Base-by-base conservation (phyloP, 2,888 invertebrate species). In the Drosophila diplacantha region DNA sequence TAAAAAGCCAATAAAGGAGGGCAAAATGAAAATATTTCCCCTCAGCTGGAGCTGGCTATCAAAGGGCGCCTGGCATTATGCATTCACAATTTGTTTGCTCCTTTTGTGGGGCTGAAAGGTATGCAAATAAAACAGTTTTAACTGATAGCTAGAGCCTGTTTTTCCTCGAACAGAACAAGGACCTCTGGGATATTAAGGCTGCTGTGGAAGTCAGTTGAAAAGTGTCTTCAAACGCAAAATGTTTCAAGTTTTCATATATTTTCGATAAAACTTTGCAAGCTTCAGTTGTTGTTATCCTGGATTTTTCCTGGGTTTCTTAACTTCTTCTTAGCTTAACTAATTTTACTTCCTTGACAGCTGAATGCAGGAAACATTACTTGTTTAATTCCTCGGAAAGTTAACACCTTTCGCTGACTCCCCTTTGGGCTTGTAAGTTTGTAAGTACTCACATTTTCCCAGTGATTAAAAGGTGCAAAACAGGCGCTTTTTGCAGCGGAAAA, bases 1-100 rank as follows among this genome's bases (percentile, higher is more conserved):
- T 47, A 41, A 57, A 60, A 61, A 35, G 60, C 60, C 60, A 61
- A 61, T 61, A 58, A 61, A 50, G 58, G 29, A 7, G 34, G 41
- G 49, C n/a, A 43, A 58, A 60, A 58, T 58, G 57, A 60, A 55
- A 55, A 55, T 59, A 46, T 38, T 46, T 59, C 22, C 58, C 58
- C 38, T 58, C 55, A 44, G 38, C 57, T 41, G 51, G 14, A 29
- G 18, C 37, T n/a, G 20, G 14, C 38, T 38, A 20, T 39, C 38
- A 39, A 39, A 39, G 14, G 20, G 16, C 12, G 37, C 34, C 31
- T n/a, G 34, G n/a, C 34, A 55, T 59, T 59, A 59, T 59, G 58
- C 58, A 59, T 55, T 59, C 55, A 58, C 58, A 58, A 58, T 60
- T 58, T 60, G 49, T 16, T 39, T 34, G 14, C 29, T 26, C 11